These are phyloP conservation scores for Hanleya hanleyi DNA, from an alignment of 2,888 invertebrate species.

Conservation along the genomic window DNA sequence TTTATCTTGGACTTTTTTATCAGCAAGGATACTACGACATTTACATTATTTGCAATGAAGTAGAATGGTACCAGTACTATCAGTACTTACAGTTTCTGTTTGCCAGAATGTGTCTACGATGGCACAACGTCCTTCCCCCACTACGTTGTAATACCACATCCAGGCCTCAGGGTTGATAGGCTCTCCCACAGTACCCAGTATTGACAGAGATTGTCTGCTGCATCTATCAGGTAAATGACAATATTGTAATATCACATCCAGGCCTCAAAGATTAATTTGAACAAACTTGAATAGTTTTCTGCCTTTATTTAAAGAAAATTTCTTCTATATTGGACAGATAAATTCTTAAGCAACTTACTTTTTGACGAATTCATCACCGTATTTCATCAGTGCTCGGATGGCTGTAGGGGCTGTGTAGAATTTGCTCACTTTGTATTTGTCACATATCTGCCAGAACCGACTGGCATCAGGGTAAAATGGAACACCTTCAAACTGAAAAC, in stretches of 20 bases:
- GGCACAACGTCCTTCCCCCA: slow-evolving; percentile 78
- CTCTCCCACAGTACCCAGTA: slow-evolving; percentile 98
- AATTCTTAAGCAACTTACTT: no score
- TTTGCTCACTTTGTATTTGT: slow-evolving; percentile 93
- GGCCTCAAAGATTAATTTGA: no score
- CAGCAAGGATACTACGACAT: no score
- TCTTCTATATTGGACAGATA: no score
- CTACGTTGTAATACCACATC: slow-evolving; percentile 89
- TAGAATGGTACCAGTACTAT: no score
- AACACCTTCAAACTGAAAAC: slow-evolving; percentile 85
- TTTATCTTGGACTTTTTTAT: no score
- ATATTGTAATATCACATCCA: no score
- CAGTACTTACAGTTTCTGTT: slow-evolving; percentile 87
- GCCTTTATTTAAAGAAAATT: no score
- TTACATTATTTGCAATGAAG: no score
- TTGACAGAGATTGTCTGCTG: slow-evolving; percentile 79
- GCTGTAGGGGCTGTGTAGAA: slow-evolving; percentile 99
- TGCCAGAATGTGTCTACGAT: slow-evolving; percentile 99
- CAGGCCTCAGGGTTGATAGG: slow-evolving; percentile 99
- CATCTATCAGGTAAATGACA: no score
- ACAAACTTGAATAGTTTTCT: no score
- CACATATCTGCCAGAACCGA: slow-evolving; percentile 93
- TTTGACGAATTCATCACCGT: slow-evolving; percentile 88
- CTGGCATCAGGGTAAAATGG: slow-evolving; percentile 96
- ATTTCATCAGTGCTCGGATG: slow-evolving; percentile 96